These are phyloP conservation scores for Drosophila nebulosa DNA, from an alignment of 1,140 invertebrate genomes.

Conservation along the genomic window DNA sequence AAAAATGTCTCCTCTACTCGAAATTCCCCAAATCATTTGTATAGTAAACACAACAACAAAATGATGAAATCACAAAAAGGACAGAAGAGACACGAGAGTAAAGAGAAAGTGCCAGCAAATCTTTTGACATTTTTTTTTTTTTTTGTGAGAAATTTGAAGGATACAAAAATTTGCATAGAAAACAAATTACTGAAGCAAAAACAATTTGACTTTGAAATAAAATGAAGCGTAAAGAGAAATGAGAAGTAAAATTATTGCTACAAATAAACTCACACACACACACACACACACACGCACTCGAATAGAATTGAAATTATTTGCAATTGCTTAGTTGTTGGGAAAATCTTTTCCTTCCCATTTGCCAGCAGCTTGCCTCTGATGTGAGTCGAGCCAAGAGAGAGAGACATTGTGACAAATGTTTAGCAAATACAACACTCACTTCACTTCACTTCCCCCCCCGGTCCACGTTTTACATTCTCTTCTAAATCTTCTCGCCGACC, in stretches of 20 bases:
- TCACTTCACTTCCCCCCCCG: not conserved
- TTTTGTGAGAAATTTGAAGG: conserved; percentile 7
- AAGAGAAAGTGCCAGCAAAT: not conserved
- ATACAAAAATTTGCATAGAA: conserved; percentile 56
- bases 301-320: conserved; percentile 15
- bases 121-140: conserved; percentile 6
- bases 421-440: conserved; percentile 48
- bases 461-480: too few relatives aligned
- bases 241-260: conserved; percentile 25
- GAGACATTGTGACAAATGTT: conserved; percentile 67
- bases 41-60: not conserved
- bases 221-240: conserved; percentile 32
- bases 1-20: not conserved
- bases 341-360: conserved; percentile 65
- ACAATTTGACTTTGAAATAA: conserved; percentile 70
- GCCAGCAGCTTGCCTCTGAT: conserved; percentile 28
- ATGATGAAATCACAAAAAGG: too few relatives aligned
- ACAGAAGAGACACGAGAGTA: not conserved
- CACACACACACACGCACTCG: conserved; percentile 3
- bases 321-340: conserved; percentile 30
- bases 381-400: conserved; percentile 27
- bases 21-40: not conserved
- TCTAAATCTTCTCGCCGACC: not conserved
- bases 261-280: not conserved
- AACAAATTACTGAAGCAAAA: conserved; percentile 70